These are phyloP conservation scores for Cottoperca gobio DNA, from an alignment of 2,797 vertebrate genomes.

Conservation along the genomic window DNA sequence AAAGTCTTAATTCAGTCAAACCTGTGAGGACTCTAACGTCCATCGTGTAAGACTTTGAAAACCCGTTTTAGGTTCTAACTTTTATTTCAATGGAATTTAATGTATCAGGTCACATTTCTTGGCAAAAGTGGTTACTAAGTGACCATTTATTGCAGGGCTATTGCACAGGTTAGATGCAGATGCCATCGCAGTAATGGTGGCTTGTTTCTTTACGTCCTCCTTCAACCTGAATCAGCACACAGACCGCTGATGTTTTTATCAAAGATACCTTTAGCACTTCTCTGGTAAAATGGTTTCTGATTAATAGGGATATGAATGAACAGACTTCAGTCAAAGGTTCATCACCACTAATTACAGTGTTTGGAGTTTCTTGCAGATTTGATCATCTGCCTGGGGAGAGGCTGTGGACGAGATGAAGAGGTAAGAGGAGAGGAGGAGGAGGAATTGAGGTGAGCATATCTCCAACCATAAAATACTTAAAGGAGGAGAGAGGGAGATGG, in stretches of 20 bases:
- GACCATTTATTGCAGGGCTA: not conserved
- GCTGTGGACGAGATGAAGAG: constrained; percentile 29
- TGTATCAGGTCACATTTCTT: not conserved
- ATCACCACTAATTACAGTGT: constrained; percentile 51
- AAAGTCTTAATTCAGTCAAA: too few relatives aligned
- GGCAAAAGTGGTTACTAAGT: not conserved
- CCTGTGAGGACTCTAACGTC: too few relatives aligned
- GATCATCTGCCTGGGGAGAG: constrained; percentile 26
- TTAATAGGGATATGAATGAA: constrained; percentile 13
- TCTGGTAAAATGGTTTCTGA: constrained; percentile 32
- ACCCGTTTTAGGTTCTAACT: not conserved
- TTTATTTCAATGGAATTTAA: not conserved
- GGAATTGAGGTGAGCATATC: constrained; percentile 50
- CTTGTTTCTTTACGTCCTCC: constrained; percentile 21
- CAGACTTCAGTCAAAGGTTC: constrained; percentile 50
- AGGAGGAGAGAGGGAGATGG: constrained; percentile 17
- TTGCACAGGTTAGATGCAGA: not conserved
- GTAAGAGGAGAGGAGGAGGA: constrained; percentile 69
- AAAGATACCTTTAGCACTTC: constrained; percentile 14
- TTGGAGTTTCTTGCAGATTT: constrained; percentile 46
- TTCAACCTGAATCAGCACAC: constrained; percentile 4
- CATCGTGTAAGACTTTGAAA: not conserved
- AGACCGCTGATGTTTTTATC: constrained; percentile 13
- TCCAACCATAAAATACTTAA: constrained; percentile 39
- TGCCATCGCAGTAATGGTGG: not conserved